phyloP scores from a whole-genome alignment of 2,797 vertebrate species.

The Gobio occitaniae region DNA sequence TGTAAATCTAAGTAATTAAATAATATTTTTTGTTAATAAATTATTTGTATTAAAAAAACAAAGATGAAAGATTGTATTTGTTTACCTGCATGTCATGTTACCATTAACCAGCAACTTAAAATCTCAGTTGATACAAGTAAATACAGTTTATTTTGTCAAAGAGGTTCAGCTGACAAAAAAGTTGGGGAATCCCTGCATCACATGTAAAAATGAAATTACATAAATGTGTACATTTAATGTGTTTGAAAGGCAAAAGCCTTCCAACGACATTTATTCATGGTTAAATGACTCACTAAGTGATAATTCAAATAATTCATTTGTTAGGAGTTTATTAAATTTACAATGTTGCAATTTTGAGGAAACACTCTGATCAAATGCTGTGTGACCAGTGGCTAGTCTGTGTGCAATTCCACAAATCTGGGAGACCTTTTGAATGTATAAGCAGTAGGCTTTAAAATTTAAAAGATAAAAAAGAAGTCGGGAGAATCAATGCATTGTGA shows the following conservation, averaged over 20 bases:
- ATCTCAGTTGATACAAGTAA: background rate
- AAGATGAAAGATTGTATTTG: background rate
- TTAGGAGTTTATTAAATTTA: background rate
- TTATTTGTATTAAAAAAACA: background rate
- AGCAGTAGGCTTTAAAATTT: too few relatives aligned
- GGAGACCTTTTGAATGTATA: too few relatives aligned
- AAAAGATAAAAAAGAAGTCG: too few relatives aligned
- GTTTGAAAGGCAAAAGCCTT: background rate
- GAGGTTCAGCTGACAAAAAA: too few relatives aligned
- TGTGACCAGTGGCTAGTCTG: too few relatives aligned
- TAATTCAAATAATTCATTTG: too few relatives aligned
- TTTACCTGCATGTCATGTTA: background rate
- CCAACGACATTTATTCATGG: background rate
- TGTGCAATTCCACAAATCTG: too few relatives aligned
- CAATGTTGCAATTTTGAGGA: background rate
- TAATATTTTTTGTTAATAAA: background rate
- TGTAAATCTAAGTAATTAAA: background rate
- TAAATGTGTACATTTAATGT: background rate
- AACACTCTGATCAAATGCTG: background rate
- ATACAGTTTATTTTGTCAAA: too few relatives aligned
- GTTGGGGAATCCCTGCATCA: too few relatives aligned
- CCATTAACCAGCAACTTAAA: background rate
- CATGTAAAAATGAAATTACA: background rate
- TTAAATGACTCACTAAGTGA: background rate
- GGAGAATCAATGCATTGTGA: too few relatives aligned